Conservation (phyloP, 2,888 invertebrate species). For the Ypsolopha scabrella region DNA sequence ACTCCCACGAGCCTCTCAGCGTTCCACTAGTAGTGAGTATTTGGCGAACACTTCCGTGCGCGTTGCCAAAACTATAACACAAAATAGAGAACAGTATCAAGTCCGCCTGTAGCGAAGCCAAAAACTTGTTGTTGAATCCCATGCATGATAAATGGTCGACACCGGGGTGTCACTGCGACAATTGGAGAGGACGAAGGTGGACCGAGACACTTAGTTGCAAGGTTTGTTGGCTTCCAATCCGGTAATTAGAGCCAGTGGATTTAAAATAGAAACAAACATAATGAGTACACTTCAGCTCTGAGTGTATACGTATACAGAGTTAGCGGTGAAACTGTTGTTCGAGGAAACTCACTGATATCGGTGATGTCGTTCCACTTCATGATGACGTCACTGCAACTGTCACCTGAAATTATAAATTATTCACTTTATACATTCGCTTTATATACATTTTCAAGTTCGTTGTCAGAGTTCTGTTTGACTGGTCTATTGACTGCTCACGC, state of each 20-base stretch:
- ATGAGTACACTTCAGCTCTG: background rate
- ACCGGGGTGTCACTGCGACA: background rate
- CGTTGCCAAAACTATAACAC: conserved; percentile 10
- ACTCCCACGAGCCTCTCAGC: too few relatives aligned
- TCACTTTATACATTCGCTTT: too few relatives aligned
- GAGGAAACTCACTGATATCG: conserved; percentile 51
- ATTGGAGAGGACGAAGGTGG: too few relatives aligned
- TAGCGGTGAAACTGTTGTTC: background rate
- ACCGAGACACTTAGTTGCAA: background rate
- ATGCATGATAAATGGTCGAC: too few relatives aligned
- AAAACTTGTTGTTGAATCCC: background rate
- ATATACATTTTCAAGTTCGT: too few relatives aligned
- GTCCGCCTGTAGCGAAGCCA: conserved; percentile 6
- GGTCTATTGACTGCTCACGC: too few relatives aligned
- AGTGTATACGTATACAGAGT: background rate
- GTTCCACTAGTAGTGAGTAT: conserved; percentile 1
- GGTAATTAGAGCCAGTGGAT: background rate
- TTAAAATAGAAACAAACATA: background rate
- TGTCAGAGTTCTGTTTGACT: too few relatives aligned
- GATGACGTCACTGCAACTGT: conserved; percentile 60
- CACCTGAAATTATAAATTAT: conserved; percentile 37
- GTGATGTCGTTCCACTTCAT: conserved; percentile 68
- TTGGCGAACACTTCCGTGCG: conserved; percentile 3
- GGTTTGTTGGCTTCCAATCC: background rate
- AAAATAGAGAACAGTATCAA: conserved; percentile 2